These are phyloP conservation scores for Pelecanoides urinatrix DNA, from an alignment of 2,113 vertebrate genomes.

Conservation along the genomic window DNA sequence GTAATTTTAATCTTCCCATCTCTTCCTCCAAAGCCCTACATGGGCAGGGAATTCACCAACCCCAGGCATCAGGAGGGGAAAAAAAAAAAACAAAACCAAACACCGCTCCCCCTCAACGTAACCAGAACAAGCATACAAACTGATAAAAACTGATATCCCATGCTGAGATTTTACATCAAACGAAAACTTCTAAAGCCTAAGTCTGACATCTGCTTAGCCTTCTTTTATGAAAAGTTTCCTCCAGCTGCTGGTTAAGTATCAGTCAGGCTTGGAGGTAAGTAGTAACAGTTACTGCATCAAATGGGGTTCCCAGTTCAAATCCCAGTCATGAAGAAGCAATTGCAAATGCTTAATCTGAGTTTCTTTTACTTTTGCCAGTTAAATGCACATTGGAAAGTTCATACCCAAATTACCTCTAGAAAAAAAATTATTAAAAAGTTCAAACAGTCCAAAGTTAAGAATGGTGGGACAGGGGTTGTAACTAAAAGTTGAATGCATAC, in stretches of 20 bases:
- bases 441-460: background rate
- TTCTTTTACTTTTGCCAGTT: background rate
- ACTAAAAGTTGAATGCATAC: background rate
- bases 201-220: background rate
- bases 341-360: background rate
- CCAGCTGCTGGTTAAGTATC: background rate
- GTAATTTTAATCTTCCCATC: background rate
- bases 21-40: background rate
- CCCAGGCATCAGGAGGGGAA: background rate
- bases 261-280: background rate
- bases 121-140: background rate
- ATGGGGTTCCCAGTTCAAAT: background rate
- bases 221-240: background rate
- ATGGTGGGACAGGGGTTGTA: background rate
- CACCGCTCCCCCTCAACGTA: background rate
- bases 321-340: background rate
- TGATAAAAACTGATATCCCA: background rate
- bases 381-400: background rate
- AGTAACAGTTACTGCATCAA: background rate
- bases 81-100: background rate
- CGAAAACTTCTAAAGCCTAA: background rate
- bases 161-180: background rate
- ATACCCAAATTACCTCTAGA: background rate
- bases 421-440: background rate
- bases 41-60: background rate